These are phyloP conservation scores for Sebastes matsubarae DNA, from an alignment of 2,797 vertebrate species.

Conservation along the genomic window DNA sequence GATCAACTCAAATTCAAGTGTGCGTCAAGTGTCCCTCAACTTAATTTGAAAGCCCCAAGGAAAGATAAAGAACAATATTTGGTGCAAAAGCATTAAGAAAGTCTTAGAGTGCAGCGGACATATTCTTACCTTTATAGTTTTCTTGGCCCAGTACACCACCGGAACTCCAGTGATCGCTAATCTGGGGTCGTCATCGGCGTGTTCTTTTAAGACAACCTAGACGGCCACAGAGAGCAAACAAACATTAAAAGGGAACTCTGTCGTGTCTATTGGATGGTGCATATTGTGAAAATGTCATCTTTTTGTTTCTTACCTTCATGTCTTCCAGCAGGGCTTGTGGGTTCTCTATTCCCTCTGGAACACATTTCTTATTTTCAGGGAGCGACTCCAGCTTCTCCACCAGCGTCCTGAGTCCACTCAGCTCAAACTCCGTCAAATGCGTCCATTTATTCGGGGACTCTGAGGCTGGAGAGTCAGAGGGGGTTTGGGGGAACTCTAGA, in stretches of 20 bases:
- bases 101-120: neutral
- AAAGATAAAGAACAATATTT: neutral
- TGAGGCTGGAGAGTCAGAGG: conserved; percentile 86
- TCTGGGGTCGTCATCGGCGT: conserved; percentile 91
- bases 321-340: conserved; percentile 92
- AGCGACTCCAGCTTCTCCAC: conserved; percentile 96
- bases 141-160: conserved; percentile 94
- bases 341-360: conserved; percentile 92
- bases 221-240: neutral
- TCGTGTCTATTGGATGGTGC: neutral
- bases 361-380: conserved; percentile 93
- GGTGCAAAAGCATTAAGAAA: neutral
- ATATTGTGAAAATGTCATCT: neutral
- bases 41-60: neutral
- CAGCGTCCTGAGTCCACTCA: conserved; percentile 91
- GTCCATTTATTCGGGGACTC: conserved; percentile 88
- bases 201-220: conserved; percentile 93
- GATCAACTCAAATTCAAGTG: neutral
- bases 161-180: conserved; percentile 93
- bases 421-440: conserved; percentile 94
- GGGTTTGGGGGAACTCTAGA: conserved; percentile 88
- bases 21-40: neutral
- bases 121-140: conserved; percentile 87
- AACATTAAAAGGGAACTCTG: neutral
- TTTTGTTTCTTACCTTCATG: conserved; percentile 87